Evolutionary conservation across 2,797 vertebrate species (phyloP).

Genomic region (Ceyx erithaca): DNA sequence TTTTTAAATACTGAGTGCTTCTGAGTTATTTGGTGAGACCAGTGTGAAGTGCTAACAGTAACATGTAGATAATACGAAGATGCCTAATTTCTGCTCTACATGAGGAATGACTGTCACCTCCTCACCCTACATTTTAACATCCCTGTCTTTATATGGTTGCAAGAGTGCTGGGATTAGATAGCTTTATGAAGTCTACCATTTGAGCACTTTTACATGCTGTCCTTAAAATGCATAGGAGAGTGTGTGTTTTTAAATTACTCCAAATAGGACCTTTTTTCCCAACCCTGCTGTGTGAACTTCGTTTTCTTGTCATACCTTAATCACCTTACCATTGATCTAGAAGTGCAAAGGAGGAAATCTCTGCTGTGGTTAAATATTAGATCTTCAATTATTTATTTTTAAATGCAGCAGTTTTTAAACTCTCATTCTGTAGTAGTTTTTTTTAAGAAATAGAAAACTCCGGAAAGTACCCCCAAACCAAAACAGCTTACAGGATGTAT

Average conservation of each 20-base stretch:
- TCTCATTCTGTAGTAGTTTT: not conserved
- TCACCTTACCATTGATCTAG: not conserved
- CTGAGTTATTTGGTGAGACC: not conserved
- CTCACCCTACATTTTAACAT: fast-evolving
- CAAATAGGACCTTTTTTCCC: not conserved
- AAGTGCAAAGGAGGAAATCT: not conserved
- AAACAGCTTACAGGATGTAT: not conserved
- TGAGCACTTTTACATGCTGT: not conserved
- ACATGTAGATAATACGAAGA: not conserved
- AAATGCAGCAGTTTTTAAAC: not conserved
- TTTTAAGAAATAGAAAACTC: not conserved
- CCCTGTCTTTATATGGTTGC: not conserved
- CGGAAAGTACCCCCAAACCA: not conserved
- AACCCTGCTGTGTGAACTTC: not conserved
- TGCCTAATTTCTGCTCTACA: not conserved
- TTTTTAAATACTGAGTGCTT: not conserved
- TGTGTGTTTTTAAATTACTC: not conserved
- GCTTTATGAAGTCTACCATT: not conserved
- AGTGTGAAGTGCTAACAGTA: not conserved
- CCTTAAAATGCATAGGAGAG: not conserved
- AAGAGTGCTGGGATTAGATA: not conserved
- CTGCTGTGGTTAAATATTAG: not conserved
- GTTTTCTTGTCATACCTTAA: not conserved
- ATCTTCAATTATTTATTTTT: not conserved
- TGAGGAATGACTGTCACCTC: not conserved